phyloP scores from a whole-genome alignment of 1,140 invertebrate species.

The Anastrepha ludens region DNA sequence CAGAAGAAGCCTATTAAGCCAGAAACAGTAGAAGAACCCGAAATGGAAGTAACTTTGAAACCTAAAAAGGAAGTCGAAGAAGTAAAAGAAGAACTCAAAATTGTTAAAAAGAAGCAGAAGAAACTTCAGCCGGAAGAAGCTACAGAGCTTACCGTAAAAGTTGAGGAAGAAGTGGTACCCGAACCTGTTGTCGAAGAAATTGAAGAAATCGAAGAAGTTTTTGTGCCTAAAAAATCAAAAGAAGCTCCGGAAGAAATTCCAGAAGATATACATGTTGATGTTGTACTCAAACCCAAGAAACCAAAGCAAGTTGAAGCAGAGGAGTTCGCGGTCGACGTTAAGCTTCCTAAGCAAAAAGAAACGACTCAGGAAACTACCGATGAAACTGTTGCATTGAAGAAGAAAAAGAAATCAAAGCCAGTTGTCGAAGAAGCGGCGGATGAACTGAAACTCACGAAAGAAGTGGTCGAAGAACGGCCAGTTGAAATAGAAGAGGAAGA shows the following conservation, averaged over 20 bases:
- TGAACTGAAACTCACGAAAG: conserved; percentile 75
- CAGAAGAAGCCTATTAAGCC: conserved; percentile 62
- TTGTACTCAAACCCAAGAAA: conserved; percentile 70
- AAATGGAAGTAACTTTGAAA: conserved; percentile 67
- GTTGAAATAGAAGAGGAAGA: conserved; percentile 73
- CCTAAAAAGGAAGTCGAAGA: conserved; percentile 66
- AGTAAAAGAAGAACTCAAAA: conserved; percentile 69
- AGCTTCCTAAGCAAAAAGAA: conserved; percentile 64
- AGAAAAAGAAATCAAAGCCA: conserved; percentile 73
- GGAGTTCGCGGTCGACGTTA: conserved; percentile 69
- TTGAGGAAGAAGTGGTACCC: conserved; percentile 64
- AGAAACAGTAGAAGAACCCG: conserved; percentile 67
- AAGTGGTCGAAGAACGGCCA: conserved; percentile 69
- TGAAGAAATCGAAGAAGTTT: conserved; percentile 56
- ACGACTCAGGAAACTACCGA: conserved; percentile 67
- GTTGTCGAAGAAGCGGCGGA: conserved; percentile 73
- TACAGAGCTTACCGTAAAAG: conserved; percentile 61
- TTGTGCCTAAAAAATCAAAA: conserved; percentile 42
- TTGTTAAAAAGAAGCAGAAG: conserved; percentile 65
- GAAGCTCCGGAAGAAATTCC: conserved; percentile 66
- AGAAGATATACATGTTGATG: conserved; percentile 59
- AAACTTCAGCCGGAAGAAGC: conserved; percentile 63
- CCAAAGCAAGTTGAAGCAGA: conserved; percentile 65
- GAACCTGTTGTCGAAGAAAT: conserved; percentile 65
- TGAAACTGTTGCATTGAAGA: conserved; percentile 67